Percentiles rank a stretch among this genome's conserved stretches.
phyloP scores from a whole-genome alignment of 2,888 invertebrate species.

The Coleophora deauratella region DNA sequence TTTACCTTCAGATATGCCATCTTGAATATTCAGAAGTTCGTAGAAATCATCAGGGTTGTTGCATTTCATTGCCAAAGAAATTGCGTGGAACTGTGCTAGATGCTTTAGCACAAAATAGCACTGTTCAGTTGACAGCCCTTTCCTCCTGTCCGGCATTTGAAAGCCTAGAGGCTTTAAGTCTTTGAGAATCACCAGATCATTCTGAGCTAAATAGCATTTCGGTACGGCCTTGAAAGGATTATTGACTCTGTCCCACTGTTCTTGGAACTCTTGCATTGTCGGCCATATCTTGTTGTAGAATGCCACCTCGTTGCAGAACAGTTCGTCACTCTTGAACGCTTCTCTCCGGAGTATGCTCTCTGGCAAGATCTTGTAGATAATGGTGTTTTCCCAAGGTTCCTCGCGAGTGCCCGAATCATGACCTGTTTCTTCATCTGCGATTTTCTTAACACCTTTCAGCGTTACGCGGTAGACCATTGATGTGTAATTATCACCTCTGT shows the following conservation, averaged over 20 bases:
- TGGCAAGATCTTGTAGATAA: slow-evolving; percentile 82
- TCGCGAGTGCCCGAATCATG: slow-evolving; percentile 29
- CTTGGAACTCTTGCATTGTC: slow-evolving; percentile 74
- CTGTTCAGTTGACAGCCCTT: slow-evolving; percentile 76
- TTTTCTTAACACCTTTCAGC: slow-evolving; percentile 61
- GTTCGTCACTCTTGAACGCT: slow-evolving; percentile 79
- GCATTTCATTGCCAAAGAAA: slow-evolving; percentile 77
- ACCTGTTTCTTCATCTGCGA: slow-evolving; percentile 26
- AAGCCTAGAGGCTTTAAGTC: slow-evolving; percentile 76
- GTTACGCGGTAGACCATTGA: slow-evolving; percentile 80
- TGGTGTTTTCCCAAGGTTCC: slow-evolving; percentile 76
- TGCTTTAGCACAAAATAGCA: slow-evolving; percentile 74
- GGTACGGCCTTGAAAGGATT: slow-evolving; percentile 73
- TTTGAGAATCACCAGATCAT: slow-evolving; percentile 74
- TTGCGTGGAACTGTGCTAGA: slow-evolving; percentile 77
- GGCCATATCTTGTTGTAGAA: slow-evolving; percentile 83
- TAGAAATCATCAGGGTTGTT: slow-evolving; percentile 73
- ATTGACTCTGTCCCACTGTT: slow-evolving; percentile 45
- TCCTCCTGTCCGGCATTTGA: slow-evolving; percentile 77
- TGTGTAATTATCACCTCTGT: slow-evolving; percentile 83
- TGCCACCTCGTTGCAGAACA: slow-evolving; percentile 82
- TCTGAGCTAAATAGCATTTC: slow-evolving; percentile 74
- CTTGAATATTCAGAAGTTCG: slow-evolving; percentile 57
- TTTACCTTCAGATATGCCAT: slow-evolving; percentile 65
- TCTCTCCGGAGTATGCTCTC: slow-evolving; percentile 77